Evolutionary conservation across 2,888 invertebrate genomes (phyloP).

Genomic region (Acronicta psi): DNA sequence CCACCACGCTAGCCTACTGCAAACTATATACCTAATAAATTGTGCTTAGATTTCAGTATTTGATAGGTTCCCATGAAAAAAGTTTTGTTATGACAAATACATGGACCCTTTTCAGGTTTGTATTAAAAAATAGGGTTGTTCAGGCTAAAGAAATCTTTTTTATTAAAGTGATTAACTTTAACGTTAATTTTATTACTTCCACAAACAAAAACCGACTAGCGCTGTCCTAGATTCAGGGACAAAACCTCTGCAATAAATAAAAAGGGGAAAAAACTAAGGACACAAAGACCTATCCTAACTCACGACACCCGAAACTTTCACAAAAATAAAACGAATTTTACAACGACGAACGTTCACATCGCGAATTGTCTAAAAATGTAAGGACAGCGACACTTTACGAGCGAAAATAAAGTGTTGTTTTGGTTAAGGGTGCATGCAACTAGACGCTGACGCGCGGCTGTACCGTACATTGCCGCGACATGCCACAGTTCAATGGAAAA

Average conservation of each 20-base stretch:
- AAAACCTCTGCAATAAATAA: constrained; percentile 20
- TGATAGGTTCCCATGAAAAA: no score
- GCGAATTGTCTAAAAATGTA: constrained; percentile 36
- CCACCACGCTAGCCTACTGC: no score
- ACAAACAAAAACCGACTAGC: no score
- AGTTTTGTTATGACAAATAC: no score
- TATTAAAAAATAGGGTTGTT: no score
- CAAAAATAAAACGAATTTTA: constrained; percentile 19
- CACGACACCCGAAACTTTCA: constrained; percentile 8
- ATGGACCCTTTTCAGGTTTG: no score
- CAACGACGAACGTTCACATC: constrained; percentile 12
- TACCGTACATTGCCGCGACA: not conserved
- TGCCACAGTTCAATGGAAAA: no score
- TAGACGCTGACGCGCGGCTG: not conserved
- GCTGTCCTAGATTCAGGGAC: not conserved
- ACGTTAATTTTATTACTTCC: not conserved
- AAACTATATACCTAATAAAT: no score
- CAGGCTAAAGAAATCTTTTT: no score
- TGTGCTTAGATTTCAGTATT: no score
- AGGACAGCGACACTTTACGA: constrained; percentile 15
- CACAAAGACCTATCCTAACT: constrained; percentile 19
- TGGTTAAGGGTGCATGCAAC: not conserved
- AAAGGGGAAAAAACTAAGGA: constrained; percentile 16
- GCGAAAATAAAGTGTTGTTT: constrained; percentile 10
- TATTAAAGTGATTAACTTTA: no score